Conservation (phyloP, 2,797 vertebrate genomes). For the Scyliorhinus canicula region DNA sequence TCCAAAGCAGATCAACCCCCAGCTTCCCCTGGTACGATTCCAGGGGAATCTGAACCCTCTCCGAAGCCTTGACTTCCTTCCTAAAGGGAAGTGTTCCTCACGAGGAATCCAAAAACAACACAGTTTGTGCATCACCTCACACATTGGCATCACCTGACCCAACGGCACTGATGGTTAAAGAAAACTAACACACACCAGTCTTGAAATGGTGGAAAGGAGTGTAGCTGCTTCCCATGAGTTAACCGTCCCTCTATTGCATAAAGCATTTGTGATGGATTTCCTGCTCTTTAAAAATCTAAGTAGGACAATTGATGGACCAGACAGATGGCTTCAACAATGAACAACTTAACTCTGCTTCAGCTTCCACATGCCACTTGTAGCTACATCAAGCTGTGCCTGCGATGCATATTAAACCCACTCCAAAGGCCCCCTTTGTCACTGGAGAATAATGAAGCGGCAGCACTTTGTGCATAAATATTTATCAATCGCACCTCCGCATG, state of each 20-base stretch:
- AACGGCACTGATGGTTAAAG: too few species aligned
- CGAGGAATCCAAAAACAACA: neutral
- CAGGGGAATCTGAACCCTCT: neutral
- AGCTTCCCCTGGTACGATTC: neutral
- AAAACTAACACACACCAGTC: neutral
- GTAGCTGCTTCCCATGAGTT: neutral
- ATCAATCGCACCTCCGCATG: neutral
- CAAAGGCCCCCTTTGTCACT: conserved; percentile 41
- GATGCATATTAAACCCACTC: conserved; percentile 44
- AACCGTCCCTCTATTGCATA: neutral
- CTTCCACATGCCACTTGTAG: conserved; percentile 40
- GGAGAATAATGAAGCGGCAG: conserved; percentile 17
- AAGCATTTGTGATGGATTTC: conserved; percentile 22
- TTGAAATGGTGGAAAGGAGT: neutral
- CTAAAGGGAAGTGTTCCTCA: neutral
- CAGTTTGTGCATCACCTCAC: neutral
- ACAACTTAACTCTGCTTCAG: conserved; percentile 43
- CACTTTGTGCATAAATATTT: conserved; percentile 18
- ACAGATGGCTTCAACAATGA: conserved; percentile 45
- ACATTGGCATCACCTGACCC: too few species aligned
- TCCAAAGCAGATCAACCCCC: neutral
- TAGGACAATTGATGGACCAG: conserved; percentile 41
- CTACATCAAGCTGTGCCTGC: conserved; percentile 38
- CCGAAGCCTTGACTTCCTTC: neutral
- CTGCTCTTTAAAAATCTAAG: neutral